Evolutionary conservation across 2,888 invertebrate genomes (phyloP).

Genomic region (Ptychoptera contaminata): DNA sequence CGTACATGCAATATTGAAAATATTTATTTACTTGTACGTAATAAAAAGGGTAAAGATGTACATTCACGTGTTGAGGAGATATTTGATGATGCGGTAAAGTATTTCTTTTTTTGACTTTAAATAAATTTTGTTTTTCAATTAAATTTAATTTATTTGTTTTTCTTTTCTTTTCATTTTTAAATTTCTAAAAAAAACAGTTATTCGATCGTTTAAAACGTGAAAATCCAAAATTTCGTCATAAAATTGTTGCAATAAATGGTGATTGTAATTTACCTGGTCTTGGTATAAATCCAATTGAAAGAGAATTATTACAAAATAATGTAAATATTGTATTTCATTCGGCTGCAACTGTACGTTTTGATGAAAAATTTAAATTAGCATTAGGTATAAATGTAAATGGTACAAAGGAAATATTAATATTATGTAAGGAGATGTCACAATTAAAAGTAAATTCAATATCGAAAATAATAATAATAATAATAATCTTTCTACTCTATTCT

Average conservation of each 20-base stretch:
- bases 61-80: conserved; percentile 48
- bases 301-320: conserved; percentile 18
- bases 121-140: not conserved
- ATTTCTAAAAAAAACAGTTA: not conserved
- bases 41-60: conserved; percentile 45
- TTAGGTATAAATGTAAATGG: conserved; percentile 53
- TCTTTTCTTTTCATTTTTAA: not conserved
- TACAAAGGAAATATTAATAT: conserved; percentile 42
- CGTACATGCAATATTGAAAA: conserved; percentile 37
- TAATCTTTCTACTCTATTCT: too few relatives aligned
- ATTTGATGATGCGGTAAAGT: conserved; percentile 46
- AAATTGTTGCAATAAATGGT: conserved; percentile 26
- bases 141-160: not conserved
- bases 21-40: conserved; percentile 38
- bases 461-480: too few relatives aligned
- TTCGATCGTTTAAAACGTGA: conserved; percentile 14
- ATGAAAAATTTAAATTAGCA: conserved; percentile 50
- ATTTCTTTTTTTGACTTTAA: not conserved
- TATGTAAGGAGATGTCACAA: conserved; percentile 45
- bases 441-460: conserved; percentile 34
- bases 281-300: conserved; percentile 26
- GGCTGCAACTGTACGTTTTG: conserved; percentile 75
- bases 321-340: conserved; percentile 60
- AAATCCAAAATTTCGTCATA: conserved; percentile 22
- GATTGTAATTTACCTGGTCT: conserved; percentile 26